Percentiles rank a stretch among this genome's conserved stretches.
Conservation (phyloP, 2,113 vertebrate genomes). For the Corythoichthys intestinalis region DNA sequence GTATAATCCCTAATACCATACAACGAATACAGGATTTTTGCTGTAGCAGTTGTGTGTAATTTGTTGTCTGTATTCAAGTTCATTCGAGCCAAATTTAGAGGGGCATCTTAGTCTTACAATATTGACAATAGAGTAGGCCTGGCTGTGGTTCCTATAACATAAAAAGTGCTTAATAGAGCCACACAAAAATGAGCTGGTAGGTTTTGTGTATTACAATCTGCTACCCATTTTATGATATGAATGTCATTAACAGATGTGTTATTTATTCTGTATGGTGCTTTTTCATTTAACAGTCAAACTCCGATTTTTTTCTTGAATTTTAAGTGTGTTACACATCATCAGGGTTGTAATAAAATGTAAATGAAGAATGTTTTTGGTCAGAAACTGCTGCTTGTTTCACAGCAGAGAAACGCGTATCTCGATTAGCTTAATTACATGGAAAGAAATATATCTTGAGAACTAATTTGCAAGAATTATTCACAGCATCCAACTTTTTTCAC, state of each 20-base stretch:
- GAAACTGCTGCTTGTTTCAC: slow-evolving; percentile 10
- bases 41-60: not conserved
- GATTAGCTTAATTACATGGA: slow-evolving; percentile 41
- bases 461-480: not conserved
- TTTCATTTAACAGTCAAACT: not conserved
- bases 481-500: too few species aligned
- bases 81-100: not conserved
- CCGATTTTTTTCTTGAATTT: slow-evolving; percentile 32
- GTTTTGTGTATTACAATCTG: too few species aligned
- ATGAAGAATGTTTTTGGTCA: slow-evolving; percentile 42
- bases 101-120: too few species aligned
- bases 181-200: too few species aligned
- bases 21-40: not conserved
- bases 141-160: too few species aligned
- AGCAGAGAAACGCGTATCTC: slow-evolving; percentile 6
- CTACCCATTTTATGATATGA: too few species aligned
- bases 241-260: too few species aligned
- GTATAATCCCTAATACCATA: not conserved
- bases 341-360: slow-evolving; percentile 35
- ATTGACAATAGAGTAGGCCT: too few species aligned
- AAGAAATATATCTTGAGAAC: slow-evolving; percentile 10
- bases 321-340: slow-evolving; percentile 55
- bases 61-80: not conserved
- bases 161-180: too few species aligned
- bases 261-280: too few species aligned